Conservation (phyloP, 2,113 vertebrate species). For the Rissa tridactyla region DNA sequence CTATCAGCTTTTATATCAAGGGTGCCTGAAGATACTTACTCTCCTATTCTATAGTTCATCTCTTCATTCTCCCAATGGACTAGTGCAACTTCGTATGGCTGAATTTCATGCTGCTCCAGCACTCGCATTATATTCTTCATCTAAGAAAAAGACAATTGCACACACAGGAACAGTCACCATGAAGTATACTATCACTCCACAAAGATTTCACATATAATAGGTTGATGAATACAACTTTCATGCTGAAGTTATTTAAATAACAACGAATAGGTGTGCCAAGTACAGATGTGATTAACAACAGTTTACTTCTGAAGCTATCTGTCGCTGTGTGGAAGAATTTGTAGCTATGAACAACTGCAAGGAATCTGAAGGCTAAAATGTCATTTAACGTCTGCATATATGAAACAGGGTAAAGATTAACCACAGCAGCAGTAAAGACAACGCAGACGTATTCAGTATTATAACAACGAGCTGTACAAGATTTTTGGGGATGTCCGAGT, state of each 20-base stretch:
- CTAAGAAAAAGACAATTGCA: conserved; percentile 61
- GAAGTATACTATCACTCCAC: not conserved
- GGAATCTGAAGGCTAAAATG: not conserved
- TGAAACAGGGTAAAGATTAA: not conserved
- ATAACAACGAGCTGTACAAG: not conserved
- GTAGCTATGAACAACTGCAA: not conserved
- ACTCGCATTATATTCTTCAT: conserved; percentile 85
- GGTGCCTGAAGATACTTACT: conserved; percentile 76
- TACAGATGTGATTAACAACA: not conserved
- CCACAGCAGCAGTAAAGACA: not conserved
- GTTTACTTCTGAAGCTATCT: not conserved
- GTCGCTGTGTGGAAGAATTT: not conserved
- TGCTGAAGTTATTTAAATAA: not conserved
- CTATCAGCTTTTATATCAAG: not conserved
- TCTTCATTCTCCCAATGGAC: conserved; percentile 99
- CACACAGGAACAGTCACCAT: not conserved
- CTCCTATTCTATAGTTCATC: conserved; percentile 87
- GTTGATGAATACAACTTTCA: not conserved
- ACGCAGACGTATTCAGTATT: not conserved
- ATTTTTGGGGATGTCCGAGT: not conserved
- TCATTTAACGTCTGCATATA: not conserved
- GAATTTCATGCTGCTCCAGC: conserved; percentile 91
- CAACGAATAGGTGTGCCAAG: not conserved
- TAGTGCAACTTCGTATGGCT: conserved; percentile 92
- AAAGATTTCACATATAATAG: not conserved